A percentile compares a stretch with the other conserved stretches of the same genome.
These are phyloP conservation scores for Ptychobarbus kaznakovi DNA, from an alignment of 2,797 vertebrate genomes.

Conservation along the genomic window DNA sequence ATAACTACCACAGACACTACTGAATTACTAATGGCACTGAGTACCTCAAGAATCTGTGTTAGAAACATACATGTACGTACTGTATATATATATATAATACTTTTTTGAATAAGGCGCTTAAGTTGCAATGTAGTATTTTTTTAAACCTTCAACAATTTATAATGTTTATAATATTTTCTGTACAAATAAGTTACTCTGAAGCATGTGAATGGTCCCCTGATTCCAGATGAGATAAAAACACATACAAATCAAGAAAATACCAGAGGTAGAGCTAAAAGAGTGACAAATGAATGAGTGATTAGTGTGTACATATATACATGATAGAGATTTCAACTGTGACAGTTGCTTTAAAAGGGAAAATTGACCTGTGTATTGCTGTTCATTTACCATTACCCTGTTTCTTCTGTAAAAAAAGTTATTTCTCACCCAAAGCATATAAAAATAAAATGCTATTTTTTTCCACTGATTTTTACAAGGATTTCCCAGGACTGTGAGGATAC, in stretches of 20 bases:
- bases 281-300: background rate
- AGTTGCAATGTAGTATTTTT: conserved; percentile 36
- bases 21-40: background rate
- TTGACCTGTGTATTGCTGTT: conserved; percentile 2
- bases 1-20: background rate
- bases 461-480: background rate
- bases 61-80: conserved; percentile 12
- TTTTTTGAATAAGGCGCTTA: conserved; percentile 50
- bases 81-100: conserved; percentile 13
- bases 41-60: background rate
- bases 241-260: conserved; percentile 23
- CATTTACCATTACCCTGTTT: background rate
- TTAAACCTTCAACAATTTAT: conserved; percentile 20
- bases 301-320: conserved; percentile 14
- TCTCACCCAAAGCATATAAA: background rate
- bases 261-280: conserved; percentile 53
- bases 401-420: background rate
- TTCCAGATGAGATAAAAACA: conserved; percentile 23
- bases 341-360: background rate
- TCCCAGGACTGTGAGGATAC: background rate
- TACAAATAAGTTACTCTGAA: conserved; percentile 59
- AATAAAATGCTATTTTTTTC: background rate
- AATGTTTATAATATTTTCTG: conserved; percentile 50
- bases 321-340: background rate
- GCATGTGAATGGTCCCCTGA: conserved; percentile 46